Evolutionary conservation across 37 sponge, comb jelly and placozoan species (phyloP).

Genomic region (Dysidea cf. avara): DNA sequence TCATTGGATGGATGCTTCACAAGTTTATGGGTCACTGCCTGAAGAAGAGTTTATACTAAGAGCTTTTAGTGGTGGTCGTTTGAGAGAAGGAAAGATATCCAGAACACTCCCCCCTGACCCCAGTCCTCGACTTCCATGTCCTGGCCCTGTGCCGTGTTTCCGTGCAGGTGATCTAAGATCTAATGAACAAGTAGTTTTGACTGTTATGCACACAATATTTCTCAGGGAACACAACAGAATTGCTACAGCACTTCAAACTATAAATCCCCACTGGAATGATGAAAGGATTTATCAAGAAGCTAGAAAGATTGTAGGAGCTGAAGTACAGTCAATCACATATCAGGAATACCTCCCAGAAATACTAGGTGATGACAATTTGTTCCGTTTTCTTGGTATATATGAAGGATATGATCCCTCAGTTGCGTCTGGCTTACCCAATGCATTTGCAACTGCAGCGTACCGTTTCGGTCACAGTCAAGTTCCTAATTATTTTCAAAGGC

Average conservation of each 20-base stretch:
- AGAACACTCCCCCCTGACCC: too few species aligned
- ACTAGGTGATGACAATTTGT: slow-evolving; percentile 45
- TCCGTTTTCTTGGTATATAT: slow-evolving; percentile 54
- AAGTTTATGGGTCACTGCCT: slow-evolving; percentile 76
- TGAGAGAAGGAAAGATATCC: slow-evolving; percentile 38
- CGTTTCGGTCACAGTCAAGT: slow-evolving; percentile 85
- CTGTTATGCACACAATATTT: slow-evolving; percentile 95
- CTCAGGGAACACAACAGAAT: slow-evolving; percentile 95
- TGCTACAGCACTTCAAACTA: slow-evolving; percentile 46
- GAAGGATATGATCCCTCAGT: slow-evolving; percentile 57
- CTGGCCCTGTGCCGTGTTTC: slow-evolving; percentile 37
- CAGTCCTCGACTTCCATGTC: too few species aligned
- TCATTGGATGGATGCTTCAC: slow-evolving; percentile 82
- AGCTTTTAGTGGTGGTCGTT: slow-evolving; percentile 31
- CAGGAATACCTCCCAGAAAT: slow-evolving; percentile 84
- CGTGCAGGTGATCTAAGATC: slow-evolving; percentile 83
- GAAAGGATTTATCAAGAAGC: slow-evolving; percentile 86
- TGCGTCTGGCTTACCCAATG: slow-evolving; percentile 63
- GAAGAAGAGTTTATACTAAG: slow-evolving; percentile 21
- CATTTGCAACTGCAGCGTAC: slow-evolving; percentile 87
- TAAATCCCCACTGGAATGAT: slow-evolving; percentile 86
- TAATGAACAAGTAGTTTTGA: slow-evolving; percentile 87
- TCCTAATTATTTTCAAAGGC: slow-evolving; percentile 59
- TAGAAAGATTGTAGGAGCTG: slow-evolving; percentile 84
- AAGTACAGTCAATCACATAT: slow-evolving; percentile 81